Evolutionary conservation across 1,140 invertebrate genomes (phyloP), one percentile per base, ranked within the genome.

Genomic region (Heterodera carotae): DNA sequence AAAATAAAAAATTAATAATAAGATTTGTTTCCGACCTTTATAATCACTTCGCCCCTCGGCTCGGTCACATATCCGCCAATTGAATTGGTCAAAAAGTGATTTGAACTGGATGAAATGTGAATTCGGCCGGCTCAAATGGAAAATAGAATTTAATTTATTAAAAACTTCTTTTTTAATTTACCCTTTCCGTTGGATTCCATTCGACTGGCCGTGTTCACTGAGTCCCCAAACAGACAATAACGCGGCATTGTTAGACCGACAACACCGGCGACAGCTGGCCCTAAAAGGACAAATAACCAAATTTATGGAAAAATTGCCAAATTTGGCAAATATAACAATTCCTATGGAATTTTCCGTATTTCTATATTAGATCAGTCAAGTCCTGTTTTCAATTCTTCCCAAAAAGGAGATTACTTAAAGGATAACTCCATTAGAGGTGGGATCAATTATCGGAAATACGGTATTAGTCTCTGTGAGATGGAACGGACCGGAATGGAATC

Each of bases 171-270:
- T 27, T 31, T 10, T 91, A 92, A 89, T 80, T 81, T 84, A 90
- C 90, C 83, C 86, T 89, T 88, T 27, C 90, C 88, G 43, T 87
- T 89, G 1, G 88, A 88, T 81, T 91, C 90, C 90, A 91, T 91
- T 64, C 90, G 77, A 6, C 87, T 88, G 0, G 90, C 90, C 8
- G 89, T 90, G 80, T 90, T 91, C 59, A 91, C 89, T 2, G 89
- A 90, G 77, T 91, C 90, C 2, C 90, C 91, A 85, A 97, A 97
- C 0, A 97, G 89, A 84, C 94, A 95, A 88, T 94, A 95, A 56
- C 93, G 89, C 2, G 93, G 93, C 93, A 94, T 94, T 22, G 93
- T 94, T 33, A 93, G 88, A 2, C 93, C 93, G 1, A 94, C 93
- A 1, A 94, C 93, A 15, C 92, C 93, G 18, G 93, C 93, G 88